A percentile compares a stretch with the other conserved stretches of the same genome.
Conservation (phyloP, 2,113 vertebrate species). For the Miniopterus natalensis region DNA sequence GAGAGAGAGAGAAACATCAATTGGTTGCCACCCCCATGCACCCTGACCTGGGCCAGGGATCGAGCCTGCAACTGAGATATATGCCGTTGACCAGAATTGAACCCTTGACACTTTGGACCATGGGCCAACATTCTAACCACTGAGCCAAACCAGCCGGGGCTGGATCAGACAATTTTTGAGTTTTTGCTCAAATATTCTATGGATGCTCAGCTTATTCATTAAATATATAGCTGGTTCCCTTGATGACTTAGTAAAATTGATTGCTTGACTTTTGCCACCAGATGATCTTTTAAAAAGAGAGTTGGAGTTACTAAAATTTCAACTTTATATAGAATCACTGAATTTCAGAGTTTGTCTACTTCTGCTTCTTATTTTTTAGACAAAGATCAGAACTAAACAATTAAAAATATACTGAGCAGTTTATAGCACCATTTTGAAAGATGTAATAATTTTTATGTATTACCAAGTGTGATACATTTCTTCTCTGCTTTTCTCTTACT, state of each 20-base stretch:
- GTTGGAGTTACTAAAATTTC: background rate
- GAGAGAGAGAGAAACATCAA: too few relatives aligned
- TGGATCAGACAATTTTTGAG: background rate
- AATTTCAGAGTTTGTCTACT: background rate
- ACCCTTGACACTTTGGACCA: too few relatives aligned
- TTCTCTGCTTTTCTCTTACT: background rate
- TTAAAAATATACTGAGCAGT: background rate
- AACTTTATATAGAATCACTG: background rate
- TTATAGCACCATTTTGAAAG: background rate
- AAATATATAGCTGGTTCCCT: background rate
- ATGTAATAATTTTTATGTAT: background rate
- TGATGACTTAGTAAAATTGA: background rate
- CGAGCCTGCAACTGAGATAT: too few relatives aligned
- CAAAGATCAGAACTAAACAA: conserved; percentile 29
- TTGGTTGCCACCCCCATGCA: too few relatives aligned
- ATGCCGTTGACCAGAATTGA: too few relatives aligned
- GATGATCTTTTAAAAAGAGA: conserved; percentile 27
- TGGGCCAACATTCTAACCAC: too few relatives aligned
- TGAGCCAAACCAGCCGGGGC: too few relatives aligned
- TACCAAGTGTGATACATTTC: background rate
- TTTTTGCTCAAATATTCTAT: background rate
- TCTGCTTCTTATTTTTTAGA: conserved; percentile 7
- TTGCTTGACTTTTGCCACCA: background rate
- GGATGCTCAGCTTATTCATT: background rate
- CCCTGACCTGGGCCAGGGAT: too few relatives aligned